phyloP scores from a whole-genome alignment of 2,797 vertebrate genomes.

The Gymnothorax javanicus region DNA sequence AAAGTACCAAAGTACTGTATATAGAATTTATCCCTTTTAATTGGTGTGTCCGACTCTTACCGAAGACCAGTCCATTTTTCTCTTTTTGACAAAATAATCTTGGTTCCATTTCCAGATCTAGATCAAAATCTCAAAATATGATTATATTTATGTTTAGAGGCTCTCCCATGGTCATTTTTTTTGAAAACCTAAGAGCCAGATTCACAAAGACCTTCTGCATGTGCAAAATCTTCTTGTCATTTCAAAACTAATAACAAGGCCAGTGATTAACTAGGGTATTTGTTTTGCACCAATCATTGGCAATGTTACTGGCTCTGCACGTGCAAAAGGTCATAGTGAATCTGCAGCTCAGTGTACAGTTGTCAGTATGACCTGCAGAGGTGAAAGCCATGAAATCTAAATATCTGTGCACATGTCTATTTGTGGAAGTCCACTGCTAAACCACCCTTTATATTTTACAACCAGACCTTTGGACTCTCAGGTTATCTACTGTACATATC shows the following conservation, averaged over 20 bases:
- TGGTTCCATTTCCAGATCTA: background rate
- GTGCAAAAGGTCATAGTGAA: too few species aligned
- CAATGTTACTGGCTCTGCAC: too few species aligned
- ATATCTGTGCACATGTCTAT: background rate
- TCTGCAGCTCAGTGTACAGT: background rate
- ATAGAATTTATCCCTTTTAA: background rate
- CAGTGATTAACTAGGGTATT: too few species aligned
- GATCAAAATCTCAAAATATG: background rate
- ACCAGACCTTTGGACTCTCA: background rate
- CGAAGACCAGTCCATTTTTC: background rate
- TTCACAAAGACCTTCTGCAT: too few species aligned
- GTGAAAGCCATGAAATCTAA: background rate
- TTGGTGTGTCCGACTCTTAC: too few species aligned
- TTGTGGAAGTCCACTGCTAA: background rate
- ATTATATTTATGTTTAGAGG: background rate
- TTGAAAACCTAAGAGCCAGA: background rate
- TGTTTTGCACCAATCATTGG: too few species aligned
- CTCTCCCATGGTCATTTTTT: background rate
- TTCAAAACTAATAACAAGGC: too few species aligned
- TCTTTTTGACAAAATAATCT: background rate
- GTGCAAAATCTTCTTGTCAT: too few species aligned
- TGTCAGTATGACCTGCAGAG: background rate
- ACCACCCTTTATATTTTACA: background rate
- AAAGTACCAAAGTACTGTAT: background rate
- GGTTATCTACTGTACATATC: background rate